These are phyloP conservation scores for Netelia virgata DNA, from an alignment of 2,888 invertebrate species.

Conservation along the genomic window DNA sequence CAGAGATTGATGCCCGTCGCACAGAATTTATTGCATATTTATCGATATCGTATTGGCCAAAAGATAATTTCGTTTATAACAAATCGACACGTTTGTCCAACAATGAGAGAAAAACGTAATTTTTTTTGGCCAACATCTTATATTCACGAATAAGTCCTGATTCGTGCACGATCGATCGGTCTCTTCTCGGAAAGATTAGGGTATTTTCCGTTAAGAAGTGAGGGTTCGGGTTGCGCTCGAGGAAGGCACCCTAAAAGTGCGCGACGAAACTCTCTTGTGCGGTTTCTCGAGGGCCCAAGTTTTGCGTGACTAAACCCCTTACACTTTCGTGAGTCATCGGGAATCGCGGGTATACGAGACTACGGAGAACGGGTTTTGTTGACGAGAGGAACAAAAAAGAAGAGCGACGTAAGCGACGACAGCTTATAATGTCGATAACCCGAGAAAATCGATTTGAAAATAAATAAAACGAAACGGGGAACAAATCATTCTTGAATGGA, in stretches of 20 bases:
- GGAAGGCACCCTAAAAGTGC: slow-evolving; percentile 82
- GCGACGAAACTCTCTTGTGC: slow-evolving; percentile 76
- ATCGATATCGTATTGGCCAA: not conserved
- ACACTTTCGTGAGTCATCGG: slow-evolving; percentile 70
- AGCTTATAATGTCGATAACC: not conserved
- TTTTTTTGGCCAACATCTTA: not conserved
- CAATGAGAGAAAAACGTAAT: no score
- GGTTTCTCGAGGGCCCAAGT: slow-evolving; percentile 80
- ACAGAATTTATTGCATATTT: no score
- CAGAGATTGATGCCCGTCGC: not conserved
- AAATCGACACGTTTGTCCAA: not conserved
- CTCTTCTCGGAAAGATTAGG: slow-evolving; percentile 32
- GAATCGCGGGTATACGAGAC: slow-evolving; percentile 29
- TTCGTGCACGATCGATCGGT: slow-evolving; percentile 55
- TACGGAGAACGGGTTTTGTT: slow-evolving; percentile 51
- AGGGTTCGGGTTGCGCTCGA: slow-evolving; percentile 70
- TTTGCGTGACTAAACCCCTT: slow-evolving; percentile 81
- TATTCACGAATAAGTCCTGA: slow-evolving; percentile 44
- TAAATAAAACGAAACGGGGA: not conserved
- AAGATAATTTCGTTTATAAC: not conserved
- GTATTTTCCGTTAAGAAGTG: slow-evolving; percentile 47
- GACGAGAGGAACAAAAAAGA: slow-evolving; percentile 28
- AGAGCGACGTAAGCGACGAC: slow-evolving; percentile 19
- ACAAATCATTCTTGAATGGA: not conserved
- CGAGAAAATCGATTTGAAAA: not conserved